Conservation (phyloP, 2,797 vertebrate genomes). For the Syngnathus acus region DNA sequence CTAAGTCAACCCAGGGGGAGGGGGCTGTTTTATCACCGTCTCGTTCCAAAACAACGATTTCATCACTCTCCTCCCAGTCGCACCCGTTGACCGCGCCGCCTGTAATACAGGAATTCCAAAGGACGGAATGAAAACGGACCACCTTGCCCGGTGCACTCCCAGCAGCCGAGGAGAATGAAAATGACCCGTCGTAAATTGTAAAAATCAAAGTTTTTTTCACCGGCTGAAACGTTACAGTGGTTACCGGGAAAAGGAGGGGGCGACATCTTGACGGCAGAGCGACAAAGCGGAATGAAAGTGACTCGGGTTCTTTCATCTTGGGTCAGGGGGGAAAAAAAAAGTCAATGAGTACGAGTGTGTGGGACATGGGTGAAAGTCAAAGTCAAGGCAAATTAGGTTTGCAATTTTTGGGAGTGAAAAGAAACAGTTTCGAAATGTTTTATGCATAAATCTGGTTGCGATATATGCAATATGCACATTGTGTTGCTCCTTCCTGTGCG, state of each 20-base stretch:
- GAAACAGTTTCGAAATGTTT: too few species aligned
- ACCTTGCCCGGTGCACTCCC: not conserved
- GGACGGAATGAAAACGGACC: conserved; percentile 3
- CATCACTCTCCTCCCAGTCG: not conserved
- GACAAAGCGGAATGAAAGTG: conserved; percentile 15
- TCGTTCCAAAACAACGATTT: conserved; percentile 1
- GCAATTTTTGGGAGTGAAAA: not conserved
- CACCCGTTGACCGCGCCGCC: not conserved
- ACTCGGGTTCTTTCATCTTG: conserved; percentile 48
- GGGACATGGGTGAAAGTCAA: not conserved
- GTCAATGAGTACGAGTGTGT: not conserved
- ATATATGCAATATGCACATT: too few species aligned
- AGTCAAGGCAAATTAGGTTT: not conserved
- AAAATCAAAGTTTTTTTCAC: not conserved
- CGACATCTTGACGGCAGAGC: not conserved
- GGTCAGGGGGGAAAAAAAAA: not conserved
- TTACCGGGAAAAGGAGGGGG: not conserved
- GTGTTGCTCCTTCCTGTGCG: too few species aligned
- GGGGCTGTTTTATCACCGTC: not conserved
- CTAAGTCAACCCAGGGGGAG: not conserved
- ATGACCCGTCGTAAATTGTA: not conserved
- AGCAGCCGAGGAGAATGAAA: not conserved
- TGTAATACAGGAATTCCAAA: not conserved
- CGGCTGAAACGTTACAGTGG: not conserved
- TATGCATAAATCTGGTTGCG: not conserved